Evolutionary conservation across 2,113 vertebrate species (phyloP).

Genomic region (Cervus canadensis): DNA sequence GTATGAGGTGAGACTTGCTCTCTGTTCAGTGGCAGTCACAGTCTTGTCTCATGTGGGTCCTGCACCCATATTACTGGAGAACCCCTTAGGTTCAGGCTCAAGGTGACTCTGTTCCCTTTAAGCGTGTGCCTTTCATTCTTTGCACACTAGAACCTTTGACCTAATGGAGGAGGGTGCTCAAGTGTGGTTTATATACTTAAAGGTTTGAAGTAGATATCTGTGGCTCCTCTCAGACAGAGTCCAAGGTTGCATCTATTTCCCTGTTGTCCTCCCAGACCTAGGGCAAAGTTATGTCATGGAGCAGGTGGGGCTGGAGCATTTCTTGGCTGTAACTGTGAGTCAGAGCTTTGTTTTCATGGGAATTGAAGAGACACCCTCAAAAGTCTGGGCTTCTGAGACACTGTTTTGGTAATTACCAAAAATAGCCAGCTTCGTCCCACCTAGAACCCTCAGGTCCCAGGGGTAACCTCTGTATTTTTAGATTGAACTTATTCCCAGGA

Average conservation of each 20-base stretch:
- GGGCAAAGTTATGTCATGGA: background rate
- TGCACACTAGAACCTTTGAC: background rate
- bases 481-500: background rate
- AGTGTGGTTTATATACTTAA: background rate
- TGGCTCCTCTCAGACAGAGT: background rate
- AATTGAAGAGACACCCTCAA: background rate
- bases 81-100: background rate
- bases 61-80: background rate
- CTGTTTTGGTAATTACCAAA: background rate
- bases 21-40: background rate
- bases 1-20: background rate
- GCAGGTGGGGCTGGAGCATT: background rate
- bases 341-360: background rate
- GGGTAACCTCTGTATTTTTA: background rate
- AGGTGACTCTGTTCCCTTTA: background rate
- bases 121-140: background rate
- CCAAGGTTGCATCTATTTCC: background rate
- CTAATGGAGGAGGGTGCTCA: background rate
- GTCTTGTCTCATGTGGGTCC: background rate
- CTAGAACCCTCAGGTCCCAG: background rate
- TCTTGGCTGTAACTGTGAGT: background rate
- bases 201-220: background rate
- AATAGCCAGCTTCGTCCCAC: accelerated
- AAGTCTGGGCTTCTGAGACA: background rate
- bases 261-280: background rate